These are phyloP conservation scores for Drosophila yakuba DNA, from an alignment of 1,140 invertebrate species.

Conservation along the genomic window DNA sequence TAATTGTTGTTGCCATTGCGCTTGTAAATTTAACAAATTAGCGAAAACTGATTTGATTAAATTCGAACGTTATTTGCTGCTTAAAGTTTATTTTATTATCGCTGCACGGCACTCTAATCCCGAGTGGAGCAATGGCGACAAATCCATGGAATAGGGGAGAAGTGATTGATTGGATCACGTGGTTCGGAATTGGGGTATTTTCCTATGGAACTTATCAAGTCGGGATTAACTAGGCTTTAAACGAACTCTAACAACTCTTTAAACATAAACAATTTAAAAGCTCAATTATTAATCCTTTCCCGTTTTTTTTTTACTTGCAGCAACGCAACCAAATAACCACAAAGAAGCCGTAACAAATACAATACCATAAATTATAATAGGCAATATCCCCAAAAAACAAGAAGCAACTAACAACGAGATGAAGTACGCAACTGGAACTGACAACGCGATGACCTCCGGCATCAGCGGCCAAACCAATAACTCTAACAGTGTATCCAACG, in stretches of 20 bases:
- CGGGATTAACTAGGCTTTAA: too few species aligned
- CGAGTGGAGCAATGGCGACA: constrained; percentile 34
- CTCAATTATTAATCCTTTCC: background rate
- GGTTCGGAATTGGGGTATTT: constrained; percentile 8
- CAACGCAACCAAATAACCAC: constrained; percentile 50
- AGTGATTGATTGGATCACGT: constrained; percentile 49
- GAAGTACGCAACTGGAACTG: constrained; percentile 67
- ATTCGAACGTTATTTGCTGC: constrained; percentile 57
- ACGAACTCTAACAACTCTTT: too few species aligned
- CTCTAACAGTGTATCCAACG: constrained; percentile 56
- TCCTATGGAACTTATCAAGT: background rate
- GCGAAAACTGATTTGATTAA: constrained; percentile 81
- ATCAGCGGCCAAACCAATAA: constrained; percentile 52
- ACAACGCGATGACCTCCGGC: constrained; percentile 66
- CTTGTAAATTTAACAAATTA: constrained; percentile 82
- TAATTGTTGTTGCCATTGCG: constrained; percentile 48
- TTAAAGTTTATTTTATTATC: constrained; percentile 64
- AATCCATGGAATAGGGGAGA: constrained; percentile 26
- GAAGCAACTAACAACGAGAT: constrained; percentile 57
- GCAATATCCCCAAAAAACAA: constrained; percentile 39
- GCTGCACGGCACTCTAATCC: constrained; percentile 25
- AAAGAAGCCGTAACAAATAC: constrained; percentile 38
- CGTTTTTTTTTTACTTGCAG: constrained; percentile 49
- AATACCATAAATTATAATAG: constrained; percentile 38
- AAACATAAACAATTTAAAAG: too few species aligned